Base-by-base conservation (phyloP, 2,797 vertebrate genomes). In the Sylvia borin region DNA sequence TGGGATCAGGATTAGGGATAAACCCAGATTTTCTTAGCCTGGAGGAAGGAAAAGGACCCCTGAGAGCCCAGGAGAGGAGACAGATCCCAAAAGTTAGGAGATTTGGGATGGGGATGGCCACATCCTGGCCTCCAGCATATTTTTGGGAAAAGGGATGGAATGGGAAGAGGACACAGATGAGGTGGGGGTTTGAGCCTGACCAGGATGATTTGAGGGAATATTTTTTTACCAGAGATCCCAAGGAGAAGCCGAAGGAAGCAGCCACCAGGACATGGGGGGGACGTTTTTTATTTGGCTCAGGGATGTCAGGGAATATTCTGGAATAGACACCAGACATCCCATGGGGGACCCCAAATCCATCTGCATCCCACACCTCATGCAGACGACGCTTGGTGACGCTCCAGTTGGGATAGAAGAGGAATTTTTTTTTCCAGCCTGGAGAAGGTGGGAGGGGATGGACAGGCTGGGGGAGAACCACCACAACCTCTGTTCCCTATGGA, bases 281-380 rank as follows among this genome's bases (percentile, higher is more conserved):
- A 43, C 0, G 5, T 34, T 70, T 67, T 95, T 96, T 96, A 92
- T 96, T 96, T 65, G 72, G 5, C 10, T 85, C 26, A 1, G 68
- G 67, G 57, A 18, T 32, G 7, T 53, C 2, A 3, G 15, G 73
- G 67, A 48, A 68, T 5, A 0, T 2, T 11, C 0, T 7, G 8
- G 47, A 21, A 76, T n/a, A 38, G 55, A 54, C 47, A 38, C 0
- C 1, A 42, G 51, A 27, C 2, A 2, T 57, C 50, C 51, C 8
- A 2, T 1, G 22, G 25, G 16, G 18, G 26, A 19, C 18, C 9
- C 68, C 5, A 0, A 19, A 65, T 48, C 78, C 60, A 4, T 13
- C 66, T 16, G 61, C 48, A 70, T 16, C 65, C 84, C 12, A 24
- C 61, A 57, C 7, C 71, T 3, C 0, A 20, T 1, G 21, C n/a